Evolutionary conservation across 2,113 vertebrate species (phyloP).

Genomic region (Xyrauchen texanus): DNA sequence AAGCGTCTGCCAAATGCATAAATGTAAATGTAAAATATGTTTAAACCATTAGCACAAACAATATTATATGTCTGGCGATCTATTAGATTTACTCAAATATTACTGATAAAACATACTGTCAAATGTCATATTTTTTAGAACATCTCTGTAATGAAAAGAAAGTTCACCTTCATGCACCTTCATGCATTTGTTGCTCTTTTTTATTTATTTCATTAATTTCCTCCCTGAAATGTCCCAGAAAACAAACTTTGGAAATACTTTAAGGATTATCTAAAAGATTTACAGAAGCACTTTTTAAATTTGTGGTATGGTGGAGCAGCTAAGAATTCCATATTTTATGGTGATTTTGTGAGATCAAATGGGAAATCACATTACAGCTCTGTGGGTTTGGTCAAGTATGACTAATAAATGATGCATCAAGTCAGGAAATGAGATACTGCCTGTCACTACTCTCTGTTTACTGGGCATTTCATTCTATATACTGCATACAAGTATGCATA

Average conservation of each 20-base stretch:
- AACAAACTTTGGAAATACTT: neutral
- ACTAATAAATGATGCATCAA: neutral
- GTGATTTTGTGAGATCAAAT: conserved; percentile 13
- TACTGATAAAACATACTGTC: conserved; percentile 4
- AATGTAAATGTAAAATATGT: too few relatives aligned
- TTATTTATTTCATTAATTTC: neutral
- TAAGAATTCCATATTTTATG: neutral
- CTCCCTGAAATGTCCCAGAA: neutral
- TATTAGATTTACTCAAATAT: neutral
- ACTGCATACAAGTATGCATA: too few relatives aligned
- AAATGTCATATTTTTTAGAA: neutral
- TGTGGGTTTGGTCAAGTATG: neutral
- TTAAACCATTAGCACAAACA: too few relatives aligned
- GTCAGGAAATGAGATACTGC: too few relatives aligned
- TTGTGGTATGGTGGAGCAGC: neutral
- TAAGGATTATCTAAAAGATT: neutral
- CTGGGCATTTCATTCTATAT: too few relatives aligned
- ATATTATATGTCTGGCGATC: too few relatives aligned
- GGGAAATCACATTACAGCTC: neutral
- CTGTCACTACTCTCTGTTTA: too few relatives aligned
- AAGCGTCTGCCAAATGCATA: too few relatives aligned
- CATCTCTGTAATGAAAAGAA: neutral
- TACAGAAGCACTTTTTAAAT: neutral
- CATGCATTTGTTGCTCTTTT: conserved; percentile 25
- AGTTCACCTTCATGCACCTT: conserved; percentile 4